Evolutionary conservation across 2,113 vertebrate species (phyloP).

Genomic region (Malurus melanocephalus): DNA sequence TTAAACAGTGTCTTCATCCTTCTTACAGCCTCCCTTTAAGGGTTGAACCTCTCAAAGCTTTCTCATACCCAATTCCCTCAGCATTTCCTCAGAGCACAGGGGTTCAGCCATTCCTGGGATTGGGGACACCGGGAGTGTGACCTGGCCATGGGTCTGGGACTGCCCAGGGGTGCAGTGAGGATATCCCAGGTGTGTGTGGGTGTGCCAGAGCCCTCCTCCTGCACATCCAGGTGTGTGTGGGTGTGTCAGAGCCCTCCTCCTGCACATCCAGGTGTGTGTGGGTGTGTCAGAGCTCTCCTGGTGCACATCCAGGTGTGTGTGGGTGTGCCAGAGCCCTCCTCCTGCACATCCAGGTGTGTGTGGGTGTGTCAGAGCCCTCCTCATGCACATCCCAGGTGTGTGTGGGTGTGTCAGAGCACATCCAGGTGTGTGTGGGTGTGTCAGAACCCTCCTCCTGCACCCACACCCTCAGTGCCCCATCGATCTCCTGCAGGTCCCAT

Average conservation of each 20-base stretch:
- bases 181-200: no score
- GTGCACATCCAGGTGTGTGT: no score
- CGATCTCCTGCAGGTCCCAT: conserved; percentile 37
- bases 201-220: no score
- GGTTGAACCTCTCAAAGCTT: not conserved
- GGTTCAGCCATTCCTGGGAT: not conserved
- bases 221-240: not conserved
- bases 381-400: no score
- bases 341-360: not conserved
- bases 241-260: not conserved
- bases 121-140: not conserved
- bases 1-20: not conserved
- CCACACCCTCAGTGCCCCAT: not conserved
- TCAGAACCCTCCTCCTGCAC: not conserved
- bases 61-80: not conserved
- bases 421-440: not conserved
- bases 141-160: accelerated
- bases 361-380: not conserved
- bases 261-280: not conserved
- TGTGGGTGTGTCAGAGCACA: not conserved
- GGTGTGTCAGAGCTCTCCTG: not conserved
- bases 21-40: not conserved
- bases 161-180: not conserved
- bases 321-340: not conserved
- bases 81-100: not conserved